phyloP scores from a whole-genome alignment of 2,888 invertebrate genomes.

The Trypoxylon attenuatum region DNA sequence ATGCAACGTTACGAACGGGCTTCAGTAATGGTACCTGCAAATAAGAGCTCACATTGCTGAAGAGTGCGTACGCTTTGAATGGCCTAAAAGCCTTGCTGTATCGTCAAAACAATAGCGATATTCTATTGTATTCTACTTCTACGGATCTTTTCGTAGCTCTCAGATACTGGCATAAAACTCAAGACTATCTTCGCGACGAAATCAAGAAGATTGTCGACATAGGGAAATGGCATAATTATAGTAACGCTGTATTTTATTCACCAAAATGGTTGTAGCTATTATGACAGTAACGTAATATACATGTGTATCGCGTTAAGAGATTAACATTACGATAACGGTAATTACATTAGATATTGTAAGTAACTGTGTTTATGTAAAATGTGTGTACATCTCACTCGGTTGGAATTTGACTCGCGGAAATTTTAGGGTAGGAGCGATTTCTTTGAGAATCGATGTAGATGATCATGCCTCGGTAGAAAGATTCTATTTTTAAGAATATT shows the following conservation, averaged over 20 bases:
- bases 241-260: conserved; percentile 33
- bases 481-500: conserved; percentile 34
- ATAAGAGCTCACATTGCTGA: background rate
- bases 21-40: no score
- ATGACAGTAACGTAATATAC: conserved; percentile 9
- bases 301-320: conserved; percentile 24
- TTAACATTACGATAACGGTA: conserved; percentile 29
- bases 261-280: conserved; percentile 19
- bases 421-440: conserved; percentile 27
- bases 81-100: conserved; percentile 28
- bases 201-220: background rate
- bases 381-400: conserved; percentile 51
- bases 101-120: conserved; percentile 3
- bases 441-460: conserved; percentile 29
- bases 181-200: conserved; percentile 20
- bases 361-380: conserved; percentile 57
- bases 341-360: conserved; percentile 36
- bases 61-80: background rate
- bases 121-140: no score
- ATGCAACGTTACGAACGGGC: no score
- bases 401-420: conserved; percentile 29
- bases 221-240: conserved; percentile 6
- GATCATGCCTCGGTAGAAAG: conserved; percentile 37
- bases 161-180: conserved; percentile 17
- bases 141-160: conserved; percentile 23